Evolutionary conservation across 2,113 vertebrate genomes (phyloP).

Genomic region (Phodopus roborovskii): DNA sequence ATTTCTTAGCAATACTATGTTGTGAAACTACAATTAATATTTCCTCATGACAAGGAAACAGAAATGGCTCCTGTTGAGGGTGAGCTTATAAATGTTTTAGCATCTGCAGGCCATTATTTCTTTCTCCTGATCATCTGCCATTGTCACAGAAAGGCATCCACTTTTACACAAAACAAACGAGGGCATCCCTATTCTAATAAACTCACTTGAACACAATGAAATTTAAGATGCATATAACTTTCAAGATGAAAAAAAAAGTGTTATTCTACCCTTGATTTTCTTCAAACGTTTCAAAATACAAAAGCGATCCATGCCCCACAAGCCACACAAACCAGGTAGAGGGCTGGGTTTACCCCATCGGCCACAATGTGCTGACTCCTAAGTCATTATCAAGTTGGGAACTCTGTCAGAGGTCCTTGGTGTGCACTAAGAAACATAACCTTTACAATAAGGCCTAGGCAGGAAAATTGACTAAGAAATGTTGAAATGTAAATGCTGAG

Average conservation of each 20-base stretch:
- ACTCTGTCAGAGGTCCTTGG: not conserved
- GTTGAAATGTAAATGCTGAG: not conserved
- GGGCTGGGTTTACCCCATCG: not conserved
- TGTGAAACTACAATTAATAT: not conserved
- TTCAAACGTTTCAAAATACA: not conserved
- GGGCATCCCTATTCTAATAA: not conserved
- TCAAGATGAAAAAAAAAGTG: not conserved
- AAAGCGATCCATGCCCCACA: not conserved
- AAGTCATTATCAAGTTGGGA: not conserved
- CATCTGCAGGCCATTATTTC: not conserved
- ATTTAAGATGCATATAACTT: not conserved
- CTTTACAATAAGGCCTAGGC: not conserved
- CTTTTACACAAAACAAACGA: not conserved
- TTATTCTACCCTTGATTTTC: not conserved
- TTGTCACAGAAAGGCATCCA: not conserved
- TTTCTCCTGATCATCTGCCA: not conserved
- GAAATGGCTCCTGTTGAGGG: not conserved
- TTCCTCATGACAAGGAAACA: not conserved
- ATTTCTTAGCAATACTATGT: not conserved
- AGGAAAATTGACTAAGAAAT: not conserved
- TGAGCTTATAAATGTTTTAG: not conserved
- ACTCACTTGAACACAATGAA: not conserved
- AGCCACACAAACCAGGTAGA: not conserved
- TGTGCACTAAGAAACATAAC: not conserved
- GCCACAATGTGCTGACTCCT: not conserved